Conservation (phyloP, 1,140 invertebrate species). For the Monomorium pharaonis region DNA sequence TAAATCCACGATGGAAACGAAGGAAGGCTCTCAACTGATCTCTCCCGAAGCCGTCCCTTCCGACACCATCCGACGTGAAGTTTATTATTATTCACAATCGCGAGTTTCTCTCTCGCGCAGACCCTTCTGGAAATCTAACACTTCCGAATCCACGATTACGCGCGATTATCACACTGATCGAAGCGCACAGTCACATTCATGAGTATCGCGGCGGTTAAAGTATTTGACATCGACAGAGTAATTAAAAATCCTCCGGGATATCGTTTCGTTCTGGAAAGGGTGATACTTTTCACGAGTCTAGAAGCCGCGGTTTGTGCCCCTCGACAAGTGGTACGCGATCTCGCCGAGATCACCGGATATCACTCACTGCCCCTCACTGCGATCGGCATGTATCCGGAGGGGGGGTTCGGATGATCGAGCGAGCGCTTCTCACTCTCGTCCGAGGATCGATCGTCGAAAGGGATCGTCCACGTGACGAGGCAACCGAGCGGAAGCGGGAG, state of each 20-base stretch:
- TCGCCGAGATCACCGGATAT: background rate
- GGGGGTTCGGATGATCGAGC: background rate
- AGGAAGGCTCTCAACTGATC: background rate
- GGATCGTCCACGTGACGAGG: conserved; percentile 5
- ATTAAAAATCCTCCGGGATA: background rate
- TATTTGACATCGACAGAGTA: background rate
- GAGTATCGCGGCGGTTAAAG: background rate
- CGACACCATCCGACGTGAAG: too few species aligned
- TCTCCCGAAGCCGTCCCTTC: background rate
- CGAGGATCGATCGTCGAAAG: background rate
- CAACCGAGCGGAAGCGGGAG: background rate
- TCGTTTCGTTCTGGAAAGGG: background rate
- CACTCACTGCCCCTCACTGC: conserved; percentile 21
- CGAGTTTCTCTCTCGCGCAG: background rate
- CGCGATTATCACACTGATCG: conserved; percentile 6
- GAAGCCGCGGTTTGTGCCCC: background rate
- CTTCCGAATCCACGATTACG: conserved; percentile 2
- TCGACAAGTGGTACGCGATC: background rate
- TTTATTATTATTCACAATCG: conserved; percentile 29
- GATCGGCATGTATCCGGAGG: background rate
- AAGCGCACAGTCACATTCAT: background rate
- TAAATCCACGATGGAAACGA: conserved; percentile 41
- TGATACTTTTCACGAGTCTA: background rate
- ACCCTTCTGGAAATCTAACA: background rate
- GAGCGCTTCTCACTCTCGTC: background rate